These are phyloP conservation scores for Hemaris fuciformis DNA, from an alignment of 2,888 invertebrate species.

Conservation along the genomic window DNA sequence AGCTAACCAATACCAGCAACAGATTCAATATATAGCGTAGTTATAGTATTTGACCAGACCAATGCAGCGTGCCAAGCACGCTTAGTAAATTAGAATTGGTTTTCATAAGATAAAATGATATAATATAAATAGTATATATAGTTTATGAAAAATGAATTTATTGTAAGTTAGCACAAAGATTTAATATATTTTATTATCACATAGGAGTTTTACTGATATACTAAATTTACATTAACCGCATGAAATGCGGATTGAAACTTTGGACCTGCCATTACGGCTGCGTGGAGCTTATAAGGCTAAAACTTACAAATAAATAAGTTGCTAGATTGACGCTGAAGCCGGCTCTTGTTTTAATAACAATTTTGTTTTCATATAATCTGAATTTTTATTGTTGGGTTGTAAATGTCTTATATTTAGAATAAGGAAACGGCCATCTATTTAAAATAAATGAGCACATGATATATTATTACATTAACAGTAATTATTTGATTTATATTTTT, in stretches of 20 bases:
- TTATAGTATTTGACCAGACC: conserved; percentile 66
- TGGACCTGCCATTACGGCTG: conserved; percentile 57
- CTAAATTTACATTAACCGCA: conserved; percentile 74
- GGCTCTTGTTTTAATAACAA: neutral
- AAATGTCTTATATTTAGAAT: neutral
- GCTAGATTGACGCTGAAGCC: neutral
- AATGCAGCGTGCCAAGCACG: conserved; percentile 75
- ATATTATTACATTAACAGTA: neutral
- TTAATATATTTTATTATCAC: conserved; percentile 82
- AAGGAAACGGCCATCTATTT: neutral
- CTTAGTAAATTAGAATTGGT: conserved; percentile 66
- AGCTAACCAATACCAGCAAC: conserved; percentile 45
- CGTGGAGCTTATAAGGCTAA: conserved; percentile 51
- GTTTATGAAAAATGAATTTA: conserved; percentile 79
- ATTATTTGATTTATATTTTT: no score
- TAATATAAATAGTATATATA: conserved; percentile 69
- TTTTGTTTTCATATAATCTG: neutral
- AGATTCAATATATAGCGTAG: conserved; percentile 39
- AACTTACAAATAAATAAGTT: conserved; percentile 5
- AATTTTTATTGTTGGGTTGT: neutral
- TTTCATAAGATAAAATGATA: conserved; percentile 60
- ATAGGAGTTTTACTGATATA: conserved; percentile 79
- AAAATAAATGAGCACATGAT: neutral
- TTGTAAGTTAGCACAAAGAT: conserved; percentile 82
- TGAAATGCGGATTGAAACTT: conserved; percentile 66